phyloP scores from a whole-genome alignment of 2,113 vertebrate genomes.

The Addax nasomaculatus region DNA sequence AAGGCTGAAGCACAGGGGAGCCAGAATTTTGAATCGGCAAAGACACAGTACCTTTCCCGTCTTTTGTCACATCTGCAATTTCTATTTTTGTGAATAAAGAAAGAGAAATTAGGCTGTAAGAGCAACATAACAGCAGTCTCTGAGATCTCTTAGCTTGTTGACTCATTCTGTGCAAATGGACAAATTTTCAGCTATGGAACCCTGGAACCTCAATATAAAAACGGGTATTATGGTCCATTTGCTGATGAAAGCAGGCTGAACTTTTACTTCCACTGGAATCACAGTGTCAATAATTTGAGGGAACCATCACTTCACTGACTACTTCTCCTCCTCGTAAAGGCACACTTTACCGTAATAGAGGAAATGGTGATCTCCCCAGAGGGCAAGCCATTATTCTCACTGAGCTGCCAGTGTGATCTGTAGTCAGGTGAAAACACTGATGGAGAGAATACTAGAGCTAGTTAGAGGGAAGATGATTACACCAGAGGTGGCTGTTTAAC shows the following conservation, averaged over 20 bases:
- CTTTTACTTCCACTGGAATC: conserved; percentile 7
- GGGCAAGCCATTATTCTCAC: neutral
- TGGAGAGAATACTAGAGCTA: neutral
- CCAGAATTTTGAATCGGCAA: conserved; percentile 4
- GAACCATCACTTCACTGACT: neutral
- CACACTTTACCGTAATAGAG: neutral
- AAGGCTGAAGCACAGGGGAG: neutral
- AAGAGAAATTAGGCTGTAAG: conserved; percentile 20
- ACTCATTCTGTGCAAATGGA: neutral
- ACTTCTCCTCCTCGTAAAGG: neutral
- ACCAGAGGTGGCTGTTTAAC: neutral
- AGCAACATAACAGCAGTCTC: neutral
- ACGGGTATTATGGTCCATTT: neutral
- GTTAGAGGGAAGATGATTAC: neutral
- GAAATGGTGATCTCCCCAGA: neutral
- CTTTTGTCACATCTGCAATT: neutral
- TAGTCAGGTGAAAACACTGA: neutral
- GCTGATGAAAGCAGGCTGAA: conserved; percentile 7
- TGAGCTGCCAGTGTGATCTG: conserved; percentile 10
- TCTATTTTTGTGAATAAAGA: neutral
- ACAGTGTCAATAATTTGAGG: conserved; percentile 11
- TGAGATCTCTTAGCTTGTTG: conserved; percentile 17
- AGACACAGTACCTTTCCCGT: neutral
- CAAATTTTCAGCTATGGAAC: neutral
- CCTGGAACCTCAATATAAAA: neutral